Conservation (phyloP, 2,888 invertebrate genomes). For the Platycheirus albimanus region DNA sequence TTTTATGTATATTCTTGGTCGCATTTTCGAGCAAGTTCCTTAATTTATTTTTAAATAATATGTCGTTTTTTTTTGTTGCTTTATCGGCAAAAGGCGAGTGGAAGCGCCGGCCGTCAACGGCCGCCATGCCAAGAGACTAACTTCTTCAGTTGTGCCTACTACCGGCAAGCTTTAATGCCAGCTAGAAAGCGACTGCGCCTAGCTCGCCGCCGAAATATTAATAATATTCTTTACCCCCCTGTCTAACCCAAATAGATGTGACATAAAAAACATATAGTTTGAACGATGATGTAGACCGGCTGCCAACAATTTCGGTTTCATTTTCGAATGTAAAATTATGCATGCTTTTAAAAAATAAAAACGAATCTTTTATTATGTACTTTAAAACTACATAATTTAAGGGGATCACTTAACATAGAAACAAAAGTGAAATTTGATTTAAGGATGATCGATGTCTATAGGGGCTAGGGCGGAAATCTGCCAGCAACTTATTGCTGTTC, state of each 20-base stretch:
- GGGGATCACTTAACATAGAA: slow-evolving; percentile 9
- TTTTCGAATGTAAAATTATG: slow-evolving; percentile 8
- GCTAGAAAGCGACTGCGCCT: slow-evolving; percentile 59
- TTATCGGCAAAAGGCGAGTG: too few relatives aligned
- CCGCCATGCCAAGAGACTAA: background rate
- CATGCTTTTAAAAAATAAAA: background rate
- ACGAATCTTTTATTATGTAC: too few relatives aligned
- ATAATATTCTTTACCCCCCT: slow-evolving; percentile 26
- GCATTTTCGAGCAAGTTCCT: slow-evolving; percentile 36
- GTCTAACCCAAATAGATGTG: slow-evolving; percentile 49
- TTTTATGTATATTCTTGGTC: background rate
- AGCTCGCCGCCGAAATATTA: slow-evolving; percentile 37
- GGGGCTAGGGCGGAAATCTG: background rate
- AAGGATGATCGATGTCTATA: background rate
- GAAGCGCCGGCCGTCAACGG: slow-evolving; percentile 3
- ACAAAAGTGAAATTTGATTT: slow-evolving; percentile 32
- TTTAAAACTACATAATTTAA: too few relatives aligned
- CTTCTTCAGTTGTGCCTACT: background rate
- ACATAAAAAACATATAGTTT: slow-evolving; percentile 52
- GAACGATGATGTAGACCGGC: background rate
- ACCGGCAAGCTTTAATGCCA: slow-evolving; percentile 27
- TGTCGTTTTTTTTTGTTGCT: slow-evolving; percentile 27
- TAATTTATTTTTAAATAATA: slow-evolving; percentile 48
- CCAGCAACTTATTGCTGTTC: slow-evolving; percentile 20
- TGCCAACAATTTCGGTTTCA: slow-evolving; percentile 29